These are phyloP conservation scores for Ceratosolen fusciceps DNA, from an alignment of 1,140 invertebrate species.

Conservation along the genomic window DNA sequence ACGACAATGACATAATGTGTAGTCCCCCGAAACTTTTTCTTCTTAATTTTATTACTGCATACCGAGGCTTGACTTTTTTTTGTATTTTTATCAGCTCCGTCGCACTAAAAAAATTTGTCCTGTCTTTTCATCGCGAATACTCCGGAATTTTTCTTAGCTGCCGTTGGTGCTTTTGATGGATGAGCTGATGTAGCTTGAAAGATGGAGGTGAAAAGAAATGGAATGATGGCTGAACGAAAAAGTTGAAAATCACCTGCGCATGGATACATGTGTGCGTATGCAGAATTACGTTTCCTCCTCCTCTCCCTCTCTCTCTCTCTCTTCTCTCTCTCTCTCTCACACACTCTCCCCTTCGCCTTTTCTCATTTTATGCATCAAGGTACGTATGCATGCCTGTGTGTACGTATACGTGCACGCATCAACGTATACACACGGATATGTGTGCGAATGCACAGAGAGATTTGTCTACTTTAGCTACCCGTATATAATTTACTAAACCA, in stretches of 20 bases:
- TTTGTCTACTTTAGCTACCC: too few relatives aligned
- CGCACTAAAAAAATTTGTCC: slow-evolving; percentile 6
- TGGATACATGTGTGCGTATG: background rate
- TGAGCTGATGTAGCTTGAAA: slow-evolving; percentile 9
- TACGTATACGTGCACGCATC: too few relatives aligned
- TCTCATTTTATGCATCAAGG: too few relatives aligned
- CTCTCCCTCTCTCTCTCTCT: too few relatives aligned
- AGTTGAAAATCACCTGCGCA: slow-evolving; percentile 23
- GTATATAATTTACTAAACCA: background rate
- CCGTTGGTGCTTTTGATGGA: slow-evolving; percentile 21
- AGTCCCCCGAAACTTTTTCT: background rate
- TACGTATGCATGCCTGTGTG: too few relatives aligned
- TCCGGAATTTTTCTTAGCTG: slow-evolving; percentile 30
- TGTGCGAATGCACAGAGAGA: too few relatives aligned
- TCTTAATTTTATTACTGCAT: background rate
- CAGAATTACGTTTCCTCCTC: too few relatives aligned
- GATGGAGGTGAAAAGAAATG: background rate
- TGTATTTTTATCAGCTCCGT: background rate
- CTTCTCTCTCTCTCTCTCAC: too few relatives aligned
- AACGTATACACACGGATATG: too few relatives aligned
- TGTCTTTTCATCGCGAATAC: background rate
- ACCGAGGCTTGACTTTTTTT: background rate
- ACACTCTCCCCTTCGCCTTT: too few relatives aligned
- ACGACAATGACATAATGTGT: background rate
- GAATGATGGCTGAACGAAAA: background rate